phyloP scores from a whole-genome alignment of 2,888 invertebrate genomes.

The Crossocerus cetratus region DNA sequence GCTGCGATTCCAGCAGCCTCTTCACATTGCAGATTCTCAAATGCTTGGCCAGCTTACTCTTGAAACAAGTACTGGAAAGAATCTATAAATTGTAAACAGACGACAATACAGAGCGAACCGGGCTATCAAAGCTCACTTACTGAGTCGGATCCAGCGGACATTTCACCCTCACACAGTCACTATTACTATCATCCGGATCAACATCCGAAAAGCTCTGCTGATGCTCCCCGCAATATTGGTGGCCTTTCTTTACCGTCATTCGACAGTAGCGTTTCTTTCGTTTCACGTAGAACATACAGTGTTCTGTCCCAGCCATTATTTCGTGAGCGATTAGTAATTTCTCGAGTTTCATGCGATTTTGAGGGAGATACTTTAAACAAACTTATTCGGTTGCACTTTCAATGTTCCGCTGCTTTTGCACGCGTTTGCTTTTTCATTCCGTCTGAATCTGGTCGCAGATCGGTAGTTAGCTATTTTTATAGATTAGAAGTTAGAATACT shows the following conservation, averaged over 20 bases:
- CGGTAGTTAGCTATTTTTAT: too few relatives aligned
- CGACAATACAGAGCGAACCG: background rate
- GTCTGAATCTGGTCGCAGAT: too few relatives aligned
- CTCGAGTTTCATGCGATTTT: too few relatives aligned
- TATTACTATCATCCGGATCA: slow-evolving; percentile 22
- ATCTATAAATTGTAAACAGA: slow-evolving; percentile 36
- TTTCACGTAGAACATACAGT: slow-evolving; percentile 79
- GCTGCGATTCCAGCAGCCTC: slow-evolving; percentile 73
- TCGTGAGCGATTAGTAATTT: background rate
- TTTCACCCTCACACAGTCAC: slow-evolving; percentile 77
- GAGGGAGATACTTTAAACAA: too few relatives aligned
- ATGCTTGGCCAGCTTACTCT: slow-evolving; percentile 84
- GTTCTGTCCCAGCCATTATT: slow-evolving; percentile 27
- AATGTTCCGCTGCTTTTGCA: too few relatives aligned
- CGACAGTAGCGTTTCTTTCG: slow-evolving; percentile 87
- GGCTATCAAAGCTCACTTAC: slow-evolving; percentile 76
- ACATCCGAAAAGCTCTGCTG: slow-evolving; percentile 18
- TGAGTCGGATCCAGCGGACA: slow-evolving; percentile 88
- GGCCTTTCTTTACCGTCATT: slow-evolving; percentile 85
- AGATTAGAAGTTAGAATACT: too few relatives aligned
- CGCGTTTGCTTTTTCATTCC: too few relatives aligned
- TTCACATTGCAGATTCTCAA: slow-evolving; percentile 86
- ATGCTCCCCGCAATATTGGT: slow-evolving; percentile 85
- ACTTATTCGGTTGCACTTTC: too few relatives aligned
- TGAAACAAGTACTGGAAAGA: slow-evolving; percentile 82